Base-by-base conservation (phyloP, 1,140 invertebrate species). In the Trichonephila clavata region DNA sequence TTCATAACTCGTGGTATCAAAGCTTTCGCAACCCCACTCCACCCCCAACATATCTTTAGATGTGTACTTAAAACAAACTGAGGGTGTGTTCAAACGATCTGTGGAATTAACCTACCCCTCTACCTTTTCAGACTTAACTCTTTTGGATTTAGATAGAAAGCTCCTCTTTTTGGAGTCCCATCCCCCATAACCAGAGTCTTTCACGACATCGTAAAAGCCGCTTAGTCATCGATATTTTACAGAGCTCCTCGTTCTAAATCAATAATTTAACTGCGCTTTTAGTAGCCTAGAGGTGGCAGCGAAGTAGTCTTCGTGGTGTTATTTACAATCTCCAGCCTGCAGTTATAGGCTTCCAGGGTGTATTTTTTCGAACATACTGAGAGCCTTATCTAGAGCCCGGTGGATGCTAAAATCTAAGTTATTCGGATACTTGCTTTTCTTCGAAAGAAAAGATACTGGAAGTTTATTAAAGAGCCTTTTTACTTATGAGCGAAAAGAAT, bases 221-320 rank as follows among this genome's bases (percentile, higher is more conserved):
- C 59, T 86, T 60, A 86, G 83, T 88, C 86, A 68, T 88, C 86
- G 86, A 88, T 88, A 88, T 88, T 88, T 88, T 68, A 88, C 86
- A 61, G 57, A 20, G 81, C 81, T n/a, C 50, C 50, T 39, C 86
- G 86, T 88, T 88, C 86, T 88, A 88, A 88, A 88, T 88, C 86
- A 88, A 88, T 88, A 88, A 88, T 65, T 88, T 88, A 88, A 88
- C 60, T 88, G 86, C 86, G 60, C 86, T 88, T 88, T 88, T 88
- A 88, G 60, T 68, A 68, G 86, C 39, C 27, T n/a, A 50, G 27
- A 88, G 32, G 60, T 88, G 86, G 24, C 68, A 77, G 24, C 61
- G 20, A 24, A 83, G 81, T 39, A 57, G 81, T 83, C 81, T 39
- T 83, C n/a, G 50, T 20, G 50, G n/a, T n/a, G 81, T 83, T 83